A percentile compares a stretch with the other conserved stretches of the same genome.
Conservation (phyloP, 1,140 invertebrate genomes). For the Akabosia matsudoensis region DNA sequence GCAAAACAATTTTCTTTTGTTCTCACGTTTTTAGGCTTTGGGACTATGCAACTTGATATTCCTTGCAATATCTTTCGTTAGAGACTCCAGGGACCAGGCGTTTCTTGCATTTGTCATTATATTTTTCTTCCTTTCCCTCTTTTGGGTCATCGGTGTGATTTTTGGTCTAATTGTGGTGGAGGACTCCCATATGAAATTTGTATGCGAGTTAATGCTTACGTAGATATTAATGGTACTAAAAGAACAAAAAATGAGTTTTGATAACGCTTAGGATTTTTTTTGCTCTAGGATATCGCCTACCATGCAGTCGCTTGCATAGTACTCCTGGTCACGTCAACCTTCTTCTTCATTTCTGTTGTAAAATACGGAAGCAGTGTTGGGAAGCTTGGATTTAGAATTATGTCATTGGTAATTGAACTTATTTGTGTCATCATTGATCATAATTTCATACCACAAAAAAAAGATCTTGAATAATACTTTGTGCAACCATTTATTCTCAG, state of each 20-base stretch:
- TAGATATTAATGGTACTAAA: too few relatives aligned
- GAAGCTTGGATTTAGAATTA: neutral
- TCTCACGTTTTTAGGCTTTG: too few relatives aligned
- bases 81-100: slow-evolving; percentile 26
- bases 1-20: too few relatives aligned
- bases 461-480: too few relatives aligned
- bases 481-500: too few relatives aligned
- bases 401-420: slow-evolving; percentile 18
- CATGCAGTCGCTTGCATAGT: neutral
- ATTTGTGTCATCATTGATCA: neutral
- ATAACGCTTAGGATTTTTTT: neutral
- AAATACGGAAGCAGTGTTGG: neutral
- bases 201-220: too few relatives aligned
- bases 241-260: too few relatives aligned
- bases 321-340: neutral
- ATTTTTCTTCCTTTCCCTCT: slow-evolving; percentile 21
- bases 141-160: neutral
- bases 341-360: slow-evolving; percentile 8
- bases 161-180: neutral
- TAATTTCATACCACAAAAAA: neutral
- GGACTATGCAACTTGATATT: slow-evolving; percentile 28
- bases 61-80: neutral
- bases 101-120: slow-evolving; percentile 32
- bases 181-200: slow-evolving; percentile 10
- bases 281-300: slow-evolving; percentile 6